These are phyloP conservation scores for Lysandra bellargus DNA, from an alignment of 2,888 invertebrate species.

Conservation along the genomic window DNA sequence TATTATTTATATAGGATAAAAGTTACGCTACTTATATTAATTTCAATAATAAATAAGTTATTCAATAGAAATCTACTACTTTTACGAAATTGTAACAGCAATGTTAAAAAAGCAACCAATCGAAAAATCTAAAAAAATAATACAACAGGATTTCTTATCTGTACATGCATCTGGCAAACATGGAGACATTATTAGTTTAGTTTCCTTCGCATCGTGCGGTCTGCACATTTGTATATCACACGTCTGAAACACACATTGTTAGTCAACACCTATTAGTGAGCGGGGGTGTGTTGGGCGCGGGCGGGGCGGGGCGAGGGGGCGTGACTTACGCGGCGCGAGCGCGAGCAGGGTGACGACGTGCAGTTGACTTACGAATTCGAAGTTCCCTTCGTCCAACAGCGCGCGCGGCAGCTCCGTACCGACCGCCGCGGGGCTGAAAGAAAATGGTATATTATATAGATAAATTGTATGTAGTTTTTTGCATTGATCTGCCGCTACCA, in stretches of 20 bases:
- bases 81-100: background rate
- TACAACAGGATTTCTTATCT: background rate
- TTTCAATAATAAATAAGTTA: too few species aligned
- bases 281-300: constrained; percentile 9
- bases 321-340: constrained; percentile 47
- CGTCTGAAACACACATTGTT: background rate
- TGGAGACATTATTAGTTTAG: background rate
- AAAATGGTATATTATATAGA: background rate
- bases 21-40: too few species aligned
- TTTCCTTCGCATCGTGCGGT: background rate
- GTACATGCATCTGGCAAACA: background rate
- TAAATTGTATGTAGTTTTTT: too few species aligned
- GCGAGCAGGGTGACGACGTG: constrained; percentile 70
- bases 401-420: constrained; percentile 52
- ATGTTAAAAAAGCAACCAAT: background rate
- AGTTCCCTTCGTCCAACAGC: constrained; percentile 70
- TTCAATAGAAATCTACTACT: background rate
- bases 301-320: constrained; percentile 28
- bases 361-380: constrained; percentile 79
- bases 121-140: too few species aligned
- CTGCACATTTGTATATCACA: background rate
- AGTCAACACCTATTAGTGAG: constrained; percentile 37
- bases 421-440: constrained; percentile 37
- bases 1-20: too few species aligned
- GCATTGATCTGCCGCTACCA: too few species aligned